These are phyloP conservation scores for Prionace glauca DNA, from an alignment of 2,797 vertebrate genomes.

Conservation along the genomic window DNA sequence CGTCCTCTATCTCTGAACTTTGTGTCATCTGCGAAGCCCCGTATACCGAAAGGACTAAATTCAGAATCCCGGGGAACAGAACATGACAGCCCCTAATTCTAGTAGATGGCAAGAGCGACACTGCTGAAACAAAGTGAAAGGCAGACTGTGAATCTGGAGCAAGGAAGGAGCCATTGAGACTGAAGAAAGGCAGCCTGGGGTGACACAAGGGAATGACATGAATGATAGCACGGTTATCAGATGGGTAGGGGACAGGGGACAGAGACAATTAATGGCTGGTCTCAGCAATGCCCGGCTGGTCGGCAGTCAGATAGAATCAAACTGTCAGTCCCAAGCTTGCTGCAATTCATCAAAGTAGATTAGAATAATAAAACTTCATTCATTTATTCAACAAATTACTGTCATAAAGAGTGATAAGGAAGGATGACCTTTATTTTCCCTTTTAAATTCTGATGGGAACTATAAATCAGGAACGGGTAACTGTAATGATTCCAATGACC, in stretches of 20 bases:
- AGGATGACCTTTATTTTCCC: not conserved
- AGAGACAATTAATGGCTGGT: not conserved
- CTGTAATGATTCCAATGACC: not conserved
- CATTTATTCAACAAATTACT: conserved; percentile 3
- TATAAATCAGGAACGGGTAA: not conserved
- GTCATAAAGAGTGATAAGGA: not conserved
- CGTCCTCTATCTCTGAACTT: not conserved
- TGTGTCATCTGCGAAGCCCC: not conserved
- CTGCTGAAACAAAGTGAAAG: not conserved
- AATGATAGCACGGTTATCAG: not conserved
- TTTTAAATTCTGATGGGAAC: not conserved
- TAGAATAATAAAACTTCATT: conserved; percentile 9
- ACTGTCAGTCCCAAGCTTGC: not conserved
- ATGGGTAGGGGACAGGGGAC: not conserved
- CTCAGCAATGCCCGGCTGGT: not conserved
- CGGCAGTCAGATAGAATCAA: not conserved
- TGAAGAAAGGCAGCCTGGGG: not conserved
- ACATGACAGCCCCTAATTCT: not conserved
- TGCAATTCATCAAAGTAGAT: not conserved
- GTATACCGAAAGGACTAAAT: not conserved
- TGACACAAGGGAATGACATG: not conserved
- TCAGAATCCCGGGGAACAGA: not conserved
- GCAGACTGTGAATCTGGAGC: no score
- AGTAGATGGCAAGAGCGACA: not conserved
- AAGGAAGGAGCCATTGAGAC: not conserved